Base-by-base conservation (phyloP, 2,113 vertebrate species). In the Trinectes maculatus region DNA sequence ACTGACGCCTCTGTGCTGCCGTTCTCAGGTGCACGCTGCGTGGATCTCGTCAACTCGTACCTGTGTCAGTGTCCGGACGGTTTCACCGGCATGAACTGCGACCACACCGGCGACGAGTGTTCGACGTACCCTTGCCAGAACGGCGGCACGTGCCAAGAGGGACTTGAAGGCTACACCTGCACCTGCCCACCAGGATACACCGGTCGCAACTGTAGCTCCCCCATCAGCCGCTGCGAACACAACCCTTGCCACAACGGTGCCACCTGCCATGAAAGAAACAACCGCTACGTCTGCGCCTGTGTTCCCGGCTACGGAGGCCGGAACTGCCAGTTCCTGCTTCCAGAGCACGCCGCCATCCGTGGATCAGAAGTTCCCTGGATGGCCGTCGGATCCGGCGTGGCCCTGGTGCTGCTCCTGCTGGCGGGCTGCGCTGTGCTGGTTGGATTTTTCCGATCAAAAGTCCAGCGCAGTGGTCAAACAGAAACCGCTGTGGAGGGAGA, bases 281-380 rank as follows among this genome's bases (percentile, higher is more conserved):
- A 88, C 71, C 96, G 96, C 58, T 98, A 98, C 0, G 92, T 96
- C 60, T 99, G 98, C 0, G 95, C 97, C 12, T 99, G 98, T 0
- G 93, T 94, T n/a, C 93, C 86, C 0, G 95, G 96, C 3, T 99
- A 98, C 0, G 97, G 96, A 0, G 98, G 98, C 3, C 93, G 93
- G 53, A 98, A 98, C 90, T 99, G 98, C 86, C 96, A 99, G 83
- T 98, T 98, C 34, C 67, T 99, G 89, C 94, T 98, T n/a, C 96
- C 98, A 0, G 96, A 96, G 79, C 93, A 93, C 0, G 36, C 95
- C 51, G 63, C 94, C 81, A 0, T 89, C 67, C 64, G 88, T 54
- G 72, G 89, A 81, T 5, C 93, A 84, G 10, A 94, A 85, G 82
- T 98, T 18, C 97, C 97, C 53, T 99, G 97, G 98, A 95, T 94